Conservation (phyloP, 2,888 invertebrate species). For the Listrodromus nycthemerus region DNA sequence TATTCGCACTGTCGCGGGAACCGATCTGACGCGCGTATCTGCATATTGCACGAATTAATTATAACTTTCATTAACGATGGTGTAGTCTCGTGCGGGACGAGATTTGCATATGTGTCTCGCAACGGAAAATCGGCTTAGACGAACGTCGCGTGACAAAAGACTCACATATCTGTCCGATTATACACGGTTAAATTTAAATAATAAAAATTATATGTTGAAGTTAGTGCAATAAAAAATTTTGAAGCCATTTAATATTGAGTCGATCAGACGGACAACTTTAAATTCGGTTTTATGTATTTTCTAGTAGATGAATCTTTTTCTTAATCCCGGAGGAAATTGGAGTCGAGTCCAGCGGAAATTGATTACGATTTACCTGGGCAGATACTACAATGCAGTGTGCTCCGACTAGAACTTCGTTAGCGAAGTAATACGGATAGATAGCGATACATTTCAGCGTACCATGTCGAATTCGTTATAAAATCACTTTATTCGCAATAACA, state of each 20-base stretch:
- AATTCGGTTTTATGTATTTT: neutral
- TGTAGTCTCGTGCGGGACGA: neutral
- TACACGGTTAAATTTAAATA: no score
- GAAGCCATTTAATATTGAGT: no score
- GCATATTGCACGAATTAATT: slow-evolving; percentile 65
- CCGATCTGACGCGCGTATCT: slow-evolving; percentile 37
- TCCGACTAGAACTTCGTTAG: neutral
- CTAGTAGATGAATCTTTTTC: neutral
- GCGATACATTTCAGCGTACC: neutral
- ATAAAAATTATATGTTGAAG: no score
- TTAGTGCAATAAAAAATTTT: no score
- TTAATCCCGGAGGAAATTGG: neutral
- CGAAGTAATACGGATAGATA: neutral
- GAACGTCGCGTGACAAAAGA: neutral
- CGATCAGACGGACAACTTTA: no score
- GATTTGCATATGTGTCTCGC: slow-evolving; percentile 12
- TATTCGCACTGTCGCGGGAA: neutral
- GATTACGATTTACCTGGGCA: neutral
- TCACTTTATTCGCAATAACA: slow-evolving; percentile 35
- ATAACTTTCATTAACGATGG: slow-evolving; percentile 60
- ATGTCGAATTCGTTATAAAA: neutral
- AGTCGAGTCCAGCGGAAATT: neutral
- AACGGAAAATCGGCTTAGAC: neutral
- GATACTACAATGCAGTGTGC: neutral
- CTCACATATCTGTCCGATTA: neutral